A percentile compares a stretch with the other conserved stretches of the same genome.
phyloP scores from a whole-genome alignment of 1,140 invertebrate species.

The Drosophila ohnishii region DNA sequence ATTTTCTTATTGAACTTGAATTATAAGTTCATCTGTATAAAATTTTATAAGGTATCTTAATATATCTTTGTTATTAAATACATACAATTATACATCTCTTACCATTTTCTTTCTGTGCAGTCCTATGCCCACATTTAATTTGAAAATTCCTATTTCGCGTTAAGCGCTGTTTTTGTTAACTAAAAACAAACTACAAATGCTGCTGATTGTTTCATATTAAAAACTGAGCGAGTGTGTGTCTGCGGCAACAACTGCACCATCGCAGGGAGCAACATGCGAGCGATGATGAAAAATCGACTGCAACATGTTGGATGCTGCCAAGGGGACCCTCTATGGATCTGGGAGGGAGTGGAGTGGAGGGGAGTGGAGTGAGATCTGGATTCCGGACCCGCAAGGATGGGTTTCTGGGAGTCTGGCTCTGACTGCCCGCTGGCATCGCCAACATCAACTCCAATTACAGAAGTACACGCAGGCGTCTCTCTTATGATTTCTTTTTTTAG shows the following conservation, averaged over 20 bases:
- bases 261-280: constrained; percentile 69
- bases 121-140: constrained; percentile 75
- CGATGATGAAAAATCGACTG: constrained; percentile 80
- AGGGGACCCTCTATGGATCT: constrained; percentile 34
- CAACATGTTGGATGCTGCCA: constrained; percentile 79
- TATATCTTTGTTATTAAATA: too few species aligned
- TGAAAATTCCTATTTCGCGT: constrained; percentile 64
- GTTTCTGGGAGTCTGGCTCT: constrained; percentile 20
- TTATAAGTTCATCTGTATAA: neutral
- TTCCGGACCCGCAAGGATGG: constrained; percentile 3
- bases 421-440: constrained; percentile 74
- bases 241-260: constrained; percentile 46
- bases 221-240: constrained; percentile 54
- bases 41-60: neutral
- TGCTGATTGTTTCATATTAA: constrained; percentile 77
- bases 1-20: neutral
- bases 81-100: neutral
- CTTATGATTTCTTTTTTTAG: constrained; percentile 75
- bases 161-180: constrained; percentile 52
- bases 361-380: constrained; percentile 9
- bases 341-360: constrained; percentile 7
- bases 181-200: constrained; percentile 75
- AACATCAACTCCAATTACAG: constrained; percentile 80
- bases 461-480: constrained; percentile 79
- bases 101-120: constrained; percentile 9